Evolutionary conservation across 2,113 vertebrate genomes (phyloP), one percentile per base, ranked within the genome.

Genomic region (Emydocephalus ijimae): DNA sequence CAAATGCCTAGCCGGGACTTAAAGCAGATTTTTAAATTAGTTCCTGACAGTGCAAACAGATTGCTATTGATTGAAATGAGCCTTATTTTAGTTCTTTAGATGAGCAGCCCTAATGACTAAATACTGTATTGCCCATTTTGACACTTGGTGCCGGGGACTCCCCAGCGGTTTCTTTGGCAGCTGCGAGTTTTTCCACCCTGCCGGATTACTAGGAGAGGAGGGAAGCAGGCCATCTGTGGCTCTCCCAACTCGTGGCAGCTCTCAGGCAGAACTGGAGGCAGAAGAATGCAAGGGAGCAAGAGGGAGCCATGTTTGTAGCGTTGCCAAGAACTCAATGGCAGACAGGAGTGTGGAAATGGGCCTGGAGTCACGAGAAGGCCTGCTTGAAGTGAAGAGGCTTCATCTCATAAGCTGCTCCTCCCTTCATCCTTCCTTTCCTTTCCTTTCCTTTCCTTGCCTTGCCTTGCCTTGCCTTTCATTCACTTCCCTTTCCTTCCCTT

Each of bases 1-100:
- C 91, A 94, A 97, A 95, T 92, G 94, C 93, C 96, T 97, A 95
- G 93, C 93, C 74, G 93, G 92, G 96, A 95, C 95, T 97, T 96
- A 96, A 95, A 96, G 96, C 95, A 96, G 95, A 96, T 96, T 97
- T 97, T 97, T 96, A 96, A 96, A 97, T 97, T 97, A 96, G 95
- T 87, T 95, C 95, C 97, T 96, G 96, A 97, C 97, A 96, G 97
- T 4, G 96, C 96, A 96, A 97, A 96, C 96, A 96, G 97, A 97
- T 96, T 97, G 97, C 95, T 96, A 96, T 96, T 94, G 96, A 96
- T 96, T 95, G 96, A 96, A 96, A 96, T 11, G 96, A 96, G 96
- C 92, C 94, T 93, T 95, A 95, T 96, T 96, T 96, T 91, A 95
- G 94, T 94, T 94, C 94, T 12, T 89, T 7, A 94, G 95, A 97